A percentile compares a stretch with the other conserved stretches of the same genome.
phyloP scores from a whole-genome alignment of 2,113 vertebrate genomes.

The Tychaedon coryphoeus region DNA sequence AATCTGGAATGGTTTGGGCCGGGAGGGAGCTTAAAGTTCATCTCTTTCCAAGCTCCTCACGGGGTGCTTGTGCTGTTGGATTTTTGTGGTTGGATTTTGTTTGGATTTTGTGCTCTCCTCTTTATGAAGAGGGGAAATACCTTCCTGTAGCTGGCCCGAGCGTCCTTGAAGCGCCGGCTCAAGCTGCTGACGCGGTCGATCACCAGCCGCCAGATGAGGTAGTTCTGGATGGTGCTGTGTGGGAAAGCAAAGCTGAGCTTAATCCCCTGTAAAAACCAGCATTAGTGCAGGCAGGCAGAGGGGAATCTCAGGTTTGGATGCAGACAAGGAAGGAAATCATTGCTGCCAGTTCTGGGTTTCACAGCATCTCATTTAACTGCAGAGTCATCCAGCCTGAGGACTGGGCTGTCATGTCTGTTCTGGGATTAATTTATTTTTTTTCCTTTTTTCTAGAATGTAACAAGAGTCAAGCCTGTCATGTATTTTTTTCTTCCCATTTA shows the following conservation, averaged over 20 bases:
- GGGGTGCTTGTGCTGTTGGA: not conserved
- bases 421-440: not conserved
- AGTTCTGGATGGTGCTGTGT: constrained; percentile 93
- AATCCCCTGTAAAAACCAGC: not conserved
- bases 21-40: not conserved
- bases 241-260: not conserved
- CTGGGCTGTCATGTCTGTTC: not conserved
- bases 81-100: too few relatives aligned
- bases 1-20: not conserved
- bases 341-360: not conserved
- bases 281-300: not conserved
- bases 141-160: constrained; percentile 84
- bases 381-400: not conserved
- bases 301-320: not conserved
- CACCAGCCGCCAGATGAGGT: constrained; percentile 90
- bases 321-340: not conserved
- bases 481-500: not conserved
- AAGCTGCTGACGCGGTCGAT: constrained; percentile 86
- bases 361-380: not conserved
- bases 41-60: not conserved
- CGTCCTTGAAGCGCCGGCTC: constrained; percentile 90
- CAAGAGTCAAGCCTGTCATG: not conserved
- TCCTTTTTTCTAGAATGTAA: not conserved
- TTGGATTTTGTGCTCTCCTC: not conserved
- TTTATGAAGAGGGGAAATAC: constrained; percentile 21